Conservation (phyloP, 2,888 invertebrate genomes). For the Elmis aenea region DNA sequence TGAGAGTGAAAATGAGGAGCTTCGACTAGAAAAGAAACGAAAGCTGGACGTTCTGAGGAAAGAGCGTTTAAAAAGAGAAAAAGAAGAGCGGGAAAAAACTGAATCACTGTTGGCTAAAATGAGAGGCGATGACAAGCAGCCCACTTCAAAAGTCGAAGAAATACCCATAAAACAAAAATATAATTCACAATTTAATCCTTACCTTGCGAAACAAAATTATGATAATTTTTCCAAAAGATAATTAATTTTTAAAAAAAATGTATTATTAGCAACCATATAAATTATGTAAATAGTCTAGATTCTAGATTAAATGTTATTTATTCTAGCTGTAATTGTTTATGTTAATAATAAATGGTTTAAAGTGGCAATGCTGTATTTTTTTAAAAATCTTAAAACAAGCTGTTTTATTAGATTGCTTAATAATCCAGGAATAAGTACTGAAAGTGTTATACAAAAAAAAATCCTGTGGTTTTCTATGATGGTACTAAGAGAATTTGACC, state of each 20-base stretch:
- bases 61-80: constrained; percentile 77
- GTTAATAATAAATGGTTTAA: too few species aligned
- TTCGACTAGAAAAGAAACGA: constrained; percentile 35
- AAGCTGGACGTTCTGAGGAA: constrained; percentile 66
- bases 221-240: constrained; percentile 15
- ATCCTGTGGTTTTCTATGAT: too few species aligned
- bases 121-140: constrained; percentile 48
- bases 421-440: too few species aligned
- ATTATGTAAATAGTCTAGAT: too few species aligned
- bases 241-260: constrained; percentile 4
- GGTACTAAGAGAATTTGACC: too few species aligned
- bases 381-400: too few species aligned
- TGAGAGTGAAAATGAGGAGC: constrained; percentile 32
- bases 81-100: constrained; percentile 66
- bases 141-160: constrained; percentile 15
- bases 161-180: constrained; percentile 64
- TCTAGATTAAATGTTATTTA: too few species aligned
- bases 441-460: too few species aligned
- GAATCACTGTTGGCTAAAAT: constrained; percentile 67
- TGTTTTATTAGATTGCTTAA: too few species aligned
- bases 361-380: too few species aligned
- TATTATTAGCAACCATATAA: too few species aligned
- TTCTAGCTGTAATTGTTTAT: too few species aligned
- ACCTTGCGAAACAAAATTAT: constrained; percentile 77
- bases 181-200: constrained; percentile 95